These are phyloP conservation scores for Amiota mariae DNA, from an alignment of 2,888 invertebrate genomes.

Conservation along the genomic window DNA sequence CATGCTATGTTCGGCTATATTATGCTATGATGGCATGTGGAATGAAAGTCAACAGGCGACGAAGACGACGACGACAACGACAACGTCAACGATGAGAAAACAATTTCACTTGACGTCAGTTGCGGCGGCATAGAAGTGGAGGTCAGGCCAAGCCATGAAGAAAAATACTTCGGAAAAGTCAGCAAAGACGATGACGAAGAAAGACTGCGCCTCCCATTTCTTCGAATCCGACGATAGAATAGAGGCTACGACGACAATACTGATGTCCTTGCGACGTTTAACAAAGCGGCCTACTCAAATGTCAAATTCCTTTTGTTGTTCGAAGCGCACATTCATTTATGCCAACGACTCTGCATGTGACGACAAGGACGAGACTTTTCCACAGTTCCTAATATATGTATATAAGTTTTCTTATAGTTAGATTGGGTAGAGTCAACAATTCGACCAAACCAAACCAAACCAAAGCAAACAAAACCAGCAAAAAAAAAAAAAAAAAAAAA, in stretches of 20 bases:
- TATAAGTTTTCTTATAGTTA: too few species aligned
- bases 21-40: neutral
- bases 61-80: neutral
- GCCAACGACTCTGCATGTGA: constrained; percentile 14
- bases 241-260: constrained; percentile 29
- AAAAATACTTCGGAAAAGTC: neutral
- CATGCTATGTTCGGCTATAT: neutral
- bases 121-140: neutral
- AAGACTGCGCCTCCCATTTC: too few species aligned
- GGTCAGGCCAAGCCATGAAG: neutral
- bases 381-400: too few species aligned
- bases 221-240: too few species aligned
- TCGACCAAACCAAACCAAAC: neutral
- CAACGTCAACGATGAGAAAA: constrained; percentile 14
- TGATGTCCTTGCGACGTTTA: constrained; percentile 47
- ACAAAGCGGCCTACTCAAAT: constrained; percentile 51
- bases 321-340: constrained; percentile 4
- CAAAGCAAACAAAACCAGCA: neutral
- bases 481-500: neutral
- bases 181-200: neutral
- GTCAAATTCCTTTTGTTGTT: constrained; percentile 46
- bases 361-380: neutral
- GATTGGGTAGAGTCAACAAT: too few species aligned
- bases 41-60: constrained; percentile 22
- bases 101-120: constrained; percentile 34